Evolutionary conservation across 2,797 vertebrate species (phyloP).

Genomic region (Micropoecilia bifurca): DNA sequence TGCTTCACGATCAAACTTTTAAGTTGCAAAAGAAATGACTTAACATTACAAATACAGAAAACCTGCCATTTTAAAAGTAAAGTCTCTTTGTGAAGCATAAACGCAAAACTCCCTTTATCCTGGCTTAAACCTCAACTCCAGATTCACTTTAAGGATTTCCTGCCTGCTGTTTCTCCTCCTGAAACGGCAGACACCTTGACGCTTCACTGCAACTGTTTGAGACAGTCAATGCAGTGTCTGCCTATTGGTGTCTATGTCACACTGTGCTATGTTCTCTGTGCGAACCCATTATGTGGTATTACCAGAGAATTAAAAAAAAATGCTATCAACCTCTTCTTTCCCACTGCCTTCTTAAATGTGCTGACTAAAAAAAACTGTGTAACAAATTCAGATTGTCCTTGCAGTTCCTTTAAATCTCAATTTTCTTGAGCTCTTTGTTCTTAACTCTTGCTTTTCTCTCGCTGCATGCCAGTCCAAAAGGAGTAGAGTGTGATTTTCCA

Average conservation of each 20-base stretch:
- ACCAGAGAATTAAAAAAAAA: background rate
- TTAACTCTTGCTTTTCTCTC: slow-evolving; percentile 50
- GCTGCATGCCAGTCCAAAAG: slow-evolving; percentile 57
- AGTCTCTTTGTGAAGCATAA: background rate
- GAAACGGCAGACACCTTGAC: background rate
- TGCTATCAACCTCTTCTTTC: background rate
- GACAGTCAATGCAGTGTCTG: background rate
- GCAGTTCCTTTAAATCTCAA: slow-evolving; percentile 27
- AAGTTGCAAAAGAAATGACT: background rate
- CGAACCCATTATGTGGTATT: background rate
- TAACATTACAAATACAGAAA: background rate
- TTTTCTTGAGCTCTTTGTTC: slow-evolving; percentile 51
- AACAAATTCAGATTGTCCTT: slow-evolving; percentile 37
- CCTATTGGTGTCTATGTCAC: background rate
- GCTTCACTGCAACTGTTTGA: background rate
- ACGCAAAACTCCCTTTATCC: background rate
- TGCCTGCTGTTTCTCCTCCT: background rate
- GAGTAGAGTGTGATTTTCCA: slow-evolving; percentile 63
- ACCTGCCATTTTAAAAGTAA: background rate
- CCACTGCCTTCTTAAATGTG: background rate
- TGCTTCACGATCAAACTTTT: background rate
- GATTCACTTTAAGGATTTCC: background rate
- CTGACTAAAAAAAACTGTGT: background rate
- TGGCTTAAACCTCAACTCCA: background rate
- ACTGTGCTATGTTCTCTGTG: background rate